Conservation (phyloP, 2,113 vertebrate genomes). For the Cyprinodon variegatus region DNA sequence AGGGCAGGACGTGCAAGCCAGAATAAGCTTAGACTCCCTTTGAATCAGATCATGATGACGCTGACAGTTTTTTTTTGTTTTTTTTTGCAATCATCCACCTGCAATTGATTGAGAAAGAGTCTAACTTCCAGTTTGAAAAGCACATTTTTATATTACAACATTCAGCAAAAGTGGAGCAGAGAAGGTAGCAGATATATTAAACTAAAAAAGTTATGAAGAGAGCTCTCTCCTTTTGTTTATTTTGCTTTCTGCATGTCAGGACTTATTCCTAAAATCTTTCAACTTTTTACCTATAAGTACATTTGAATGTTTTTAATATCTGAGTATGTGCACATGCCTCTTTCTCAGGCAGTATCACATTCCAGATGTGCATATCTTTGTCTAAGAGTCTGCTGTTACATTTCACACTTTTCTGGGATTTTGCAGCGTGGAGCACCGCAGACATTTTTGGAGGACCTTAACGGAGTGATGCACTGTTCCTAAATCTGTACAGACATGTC, state of each 20-base stretch:
- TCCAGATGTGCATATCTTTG: constrained; percentile 38
- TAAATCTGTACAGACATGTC: constrained; percentile 52
- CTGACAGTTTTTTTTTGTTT: background rate
- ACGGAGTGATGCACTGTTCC: constrained; percentile 32
- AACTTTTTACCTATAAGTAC: background rate
- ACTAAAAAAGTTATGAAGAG: constrained; percentile 4
- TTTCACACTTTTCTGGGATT: constrained; percentile 64
- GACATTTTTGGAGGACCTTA: constrained; percentile 49
- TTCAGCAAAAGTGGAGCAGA: background rate
- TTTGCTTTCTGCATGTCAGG: constrained; percentile 48
- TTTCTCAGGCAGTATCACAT: constrained; percentile 19
- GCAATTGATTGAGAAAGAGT: background rate
- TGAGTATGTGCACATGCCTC: background rate
- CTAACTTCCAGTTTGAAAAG: constrained; percentile 1
- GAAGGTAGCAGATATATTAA: background rate
- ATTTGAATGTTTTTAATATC: background rate
- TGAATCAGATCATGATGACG: constrained; percentile 20
- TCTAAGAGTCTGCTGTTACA: constrained; percentile 51
- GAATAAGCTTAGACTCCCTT: constrained; percentile 5
- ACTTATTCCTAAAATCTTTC: constrained; percentile 48
- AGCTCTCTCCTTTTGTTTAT: constrained; percentile 43
- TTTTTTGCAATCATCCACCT: constrained; percentile 1
- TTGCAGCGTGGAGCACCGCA: constrained; percentile 30
- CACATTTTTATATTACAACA: background rate
- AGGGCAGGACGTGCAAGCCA: constrained; percentile 10